Conservation (phyloP, 2,888 invertebrate species). For the Amblyjoppa proteus region DNA sequence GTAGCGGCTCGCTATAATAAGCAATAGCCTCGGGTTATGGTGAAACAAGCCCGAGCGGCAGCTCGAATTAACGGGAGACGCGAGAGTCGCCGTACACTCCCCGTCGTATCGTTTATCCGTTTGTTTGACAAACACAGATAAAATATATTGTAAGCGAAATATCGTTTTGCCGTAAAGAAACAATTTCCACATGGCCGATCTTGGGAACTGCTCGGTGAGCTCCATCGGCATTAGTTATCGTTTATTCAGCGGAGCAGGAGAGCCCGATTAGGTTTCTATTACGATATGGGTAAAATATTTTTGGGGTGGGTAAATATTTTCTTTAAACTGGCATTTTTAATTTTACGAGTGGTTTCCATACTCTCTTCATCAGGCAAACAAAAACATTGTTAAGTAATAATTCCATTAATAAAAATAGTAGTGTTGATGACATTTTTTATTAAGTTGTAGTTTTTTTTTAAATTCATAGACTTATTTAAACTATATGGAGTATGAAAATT, state of each 20-base stretch:
- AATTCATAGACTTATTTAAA: neutral
- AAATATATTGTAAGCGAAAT: conserved; percentile 41
- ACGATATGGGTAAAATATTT: conserved; percentile 71
- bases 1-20: conserved; percentile 18
- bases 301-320: too few relatives aligned
- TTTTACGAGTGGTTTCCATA: too few relatives aligned
- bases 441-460: too few relatives aligned
- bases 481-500: neutral
- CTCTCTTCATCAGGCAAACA: too few relatives aligned
- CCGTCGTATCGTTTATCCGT: conserved; percentile 27
- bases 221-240: conserved; percentile 71
- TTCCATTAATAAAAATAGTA: too few relatives aligned
- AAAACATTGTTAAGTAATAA: too few relatives aligned
- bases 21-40: conserved; percentile 26
- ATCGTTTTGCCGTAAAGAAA: neutral
- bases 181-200: neutral
- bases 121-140: conserved; percentile 49
- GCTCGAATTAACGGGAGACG: conserved; percentile 38
- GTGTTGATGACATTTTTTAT: too few relatives aligned
- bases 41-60: conserved; percentile 32
- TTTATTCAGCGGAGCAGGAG: conserved; percentile 75
- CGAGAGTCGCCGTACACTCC: neutral
- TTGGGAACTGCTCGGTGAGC: neutral
- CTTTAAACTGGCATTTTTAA: neutral
- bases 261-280: conserved; percentile 79